These are phyloP conservation scores for Sylvilagus bachmani DNA, from an alignment of 2,113 vertebrate genomes.

Conservation along the genomic window DNA sequence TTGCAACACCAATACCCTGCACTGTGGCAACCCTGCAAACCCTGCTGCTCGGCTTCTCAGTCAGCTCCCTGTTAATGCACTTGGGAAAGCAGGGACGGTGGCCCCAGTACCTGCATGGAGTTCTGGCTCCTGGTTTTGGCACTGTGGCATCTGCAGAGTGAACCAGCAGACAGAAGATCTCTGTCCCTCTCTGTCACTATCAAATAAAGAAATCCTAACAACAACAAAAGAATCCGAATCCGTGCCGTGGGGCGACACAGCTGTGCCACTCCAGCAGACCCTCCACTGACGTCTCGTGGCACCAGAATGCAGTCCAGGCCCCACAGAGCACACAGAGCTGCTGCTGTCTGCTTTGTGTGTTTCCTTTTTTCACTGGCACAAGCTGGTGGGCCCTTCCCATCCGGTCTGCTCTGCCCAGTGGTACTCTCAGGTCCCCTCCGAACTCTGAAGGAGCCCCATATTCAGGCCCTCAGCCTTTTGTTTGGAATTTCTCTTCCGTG, in stretches of 20 bases:
- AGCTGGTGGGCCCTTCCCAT: rapidly evolving
- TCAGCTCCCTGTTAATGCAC: no score
- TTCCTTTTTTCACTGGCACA: background rate
- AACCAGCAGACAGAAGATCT: no score
- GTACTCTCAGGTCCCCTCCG: rapidly evolving
- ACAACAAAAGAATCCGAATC: no score
- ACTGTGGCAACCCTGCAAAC: no score
- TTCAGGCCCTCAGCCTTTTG: background rate
- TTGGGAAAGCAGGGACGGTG: no score
- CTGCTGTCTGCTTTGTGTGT: background rate
- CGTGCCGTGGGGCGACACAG: background rate
- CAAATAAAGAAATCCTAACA: no score
- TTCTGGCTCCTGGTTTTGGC: no score
- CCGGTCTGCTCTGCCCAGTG: background rate
- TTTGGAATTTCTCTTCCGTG: background rate
- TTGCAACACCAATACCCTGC: no score
- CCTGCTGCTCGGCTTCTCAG: no score
- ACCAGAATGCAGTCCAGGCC: background rate
- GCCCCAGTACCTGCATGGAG: no score
- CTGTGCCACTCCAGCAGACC: background rate
- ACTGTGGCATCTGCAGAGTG: no score
- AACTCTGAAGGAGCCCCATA: background rate
- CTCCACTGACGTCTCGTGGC: rapidly evolving
- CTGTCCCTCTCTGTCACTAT: no score
- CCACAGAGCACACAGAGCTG: background rate